Base-by-base conservation (phyloP, 2,797 vertebrate species). In the Spinibarbus caldwelli region DNA sequence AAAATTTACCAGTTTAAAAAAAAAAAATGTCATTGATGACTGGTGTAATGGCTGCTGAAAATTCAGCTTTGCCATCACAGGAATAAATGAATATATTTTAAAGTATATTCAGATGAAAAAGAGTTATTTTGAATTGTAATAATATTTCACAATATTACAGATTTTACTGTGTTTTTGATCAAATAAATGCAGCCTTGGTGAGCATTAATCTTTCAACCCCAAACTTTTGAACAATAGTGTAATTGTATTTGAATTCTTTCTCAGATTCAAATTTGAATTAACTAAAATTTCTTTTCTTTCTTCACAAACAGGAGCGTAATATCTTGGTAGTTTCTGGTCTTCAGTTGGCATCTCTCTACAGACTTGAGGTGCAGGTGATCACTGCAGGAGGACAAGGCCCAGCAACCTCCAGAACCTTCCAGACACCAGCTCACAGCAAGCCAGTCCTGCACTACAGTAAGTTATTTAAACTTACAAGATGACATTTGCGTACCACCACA, bases 311-410 rank as follows among this genome's bases (percentile, higher is more conserved):
- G 97, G 96, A 96, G 71, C 93, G 91, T 14, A 91, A 93, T 4
- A 19, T 95, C 0, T 93, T 98, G 47, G 95, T 95, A 0, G 96
- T 98, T 82, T 92, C 96, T 2, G 96, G 95, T 77, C 93, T 99
- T 83, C 93, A 95, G 81, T 94, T 95, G 1, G 94, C 92, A 2
- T 96, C 96, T 41, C 90, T 96, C 75, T 99, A 98, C 88, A 94
- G 95, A 66, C 90, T 99, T 88, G 97, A 97, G 88, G 96, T 99
- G 5, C 96, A 95, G 64, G 94, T 94, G 64, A 90, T 98, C 90
- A 96, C 95, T 0, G 87, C 94, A 0, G 94, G 91, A 0, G 96
- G 97, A 4, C 97, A 97, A 76, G 97, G 97, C 4, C 97, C 97
- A 0, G 94, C 96, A 80, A 95, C 95, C 0, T 93, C 95, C 78